Percentiles rank a stretch among this genome's conserved stretches.
Evolutionary conservation across 35 echinoderm and acorn worm genomes (phyloP).

Genomic region (Lytechinus variegatus): DNA sequence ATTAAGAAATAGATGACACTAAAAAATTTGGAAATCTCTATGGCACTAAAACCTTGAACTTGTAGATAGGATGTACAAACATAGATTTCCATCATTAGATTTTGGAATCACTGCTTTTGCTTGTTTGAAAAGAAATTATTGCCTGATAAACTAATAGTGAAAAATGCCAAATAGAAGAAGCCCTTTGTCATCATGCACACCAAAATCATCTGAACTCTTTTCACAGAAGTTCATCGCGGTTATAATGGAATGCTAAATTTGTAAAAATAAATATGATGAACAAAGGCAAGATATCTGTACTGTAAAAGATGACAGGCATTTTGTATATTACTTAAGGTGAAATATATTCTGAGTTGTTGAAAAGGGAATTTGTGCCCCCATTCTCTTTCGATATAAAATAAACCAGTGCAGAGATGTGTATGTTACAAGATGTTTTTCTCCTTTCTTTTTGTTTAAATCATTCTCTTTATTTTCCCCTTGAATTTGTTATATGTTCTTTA

Average conservation of each 20-base stretch:
- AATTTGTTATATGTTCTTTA: too few relatives aligned
- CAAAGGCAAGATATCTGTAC: background rate
- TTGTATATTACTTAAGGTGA: background rate
- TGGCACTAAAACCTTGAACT: background rate
- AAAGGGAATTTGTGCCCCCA: too few relatives aligned
- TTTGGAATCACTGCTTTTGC: background rate
- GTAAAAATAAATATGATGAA: background rate
- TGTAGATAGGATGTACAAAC: background rate
- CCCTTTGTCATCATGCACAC: background rate
- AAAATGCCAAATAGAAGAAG: background rate
- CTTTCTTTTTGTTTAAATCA: too few relatives aligned
- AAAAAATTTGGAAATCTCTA: too few relatives aligned
- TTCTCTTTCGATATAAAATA: too few relatives aligned
- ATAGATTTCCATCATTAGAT: background rate
- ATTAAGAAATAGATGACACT: too few relatives aligned
- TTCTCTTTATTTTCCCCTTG: too few relatives aligned
- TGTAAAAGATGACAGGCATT: background rate
- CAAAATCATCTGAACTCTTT: background rate
- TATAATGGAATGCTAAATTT: background rate
- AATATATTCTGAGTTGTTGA: too few relatives aligned
- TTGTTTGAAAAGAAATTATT: background rate
- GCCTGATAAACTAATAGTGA: background rate
- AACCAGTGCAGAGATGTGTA: too few relatives aligned
- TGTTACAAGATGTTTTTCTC: too few relatives aligned
- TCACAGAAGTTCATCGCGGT: background rate